A percentile compares a stretch with the other conserved stretches of the same genome.
phyloP scores from a whole-genome alignment of 2,113 vertebrate species.

The Montifringilla adamsi region DNA sequence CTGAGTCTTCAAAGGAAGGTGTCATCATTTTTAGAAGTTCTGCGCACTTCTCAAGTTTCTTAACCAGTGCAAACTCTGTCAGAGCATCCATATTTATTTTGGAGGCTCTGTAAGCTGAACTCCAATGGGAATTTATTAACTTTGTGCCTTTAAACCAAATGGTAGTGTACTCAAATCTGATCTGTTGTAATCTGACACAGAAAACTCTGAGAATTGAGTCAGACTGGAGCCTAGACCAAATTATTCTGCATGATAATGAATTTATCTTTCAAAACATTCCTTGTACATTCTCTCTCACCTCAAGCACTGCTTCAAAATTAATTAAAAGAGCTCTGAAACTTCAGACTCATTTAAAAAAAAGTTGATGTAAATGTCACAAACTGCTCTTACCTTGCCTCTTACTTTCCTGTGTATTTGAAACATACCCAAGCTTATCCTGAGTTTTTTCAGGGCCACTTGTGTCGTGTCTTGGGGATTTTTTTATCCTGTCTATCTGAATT shows the following conservation, averaged over 20 bases:
- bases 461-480: background rate
- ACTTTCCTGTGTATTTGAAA: background rate
- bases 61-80: background rate
- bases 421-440: background rate
- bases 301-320: background rate
- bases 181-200: background rate
- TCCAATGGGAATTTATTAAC: background rate
- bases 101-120: background rate
- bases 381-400: background rate
- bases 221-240: background rate
- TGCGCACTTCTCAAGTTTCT: background rate
- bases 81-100: background rate
- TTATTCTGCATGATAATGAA: background rate
- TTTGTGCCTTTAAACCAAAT: background rate
- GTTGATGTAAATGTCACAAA: background rate
- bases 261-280: background rate
- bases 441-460: background rate
- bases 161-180: rapidly evolving
- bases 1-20: background rate
- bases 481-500: background rate
- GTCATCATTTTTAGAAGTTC: background rate
- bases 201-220: rapidly evolving
- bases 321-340: background rate
- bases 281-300: background rate
- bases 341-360: background rate